Evolutionary conservation across 1,140 invertebrate genomes (phyloP), one percentile per base, ranked within the genome.

Genomic region (Catajapyx aquilonaris): DNA sequence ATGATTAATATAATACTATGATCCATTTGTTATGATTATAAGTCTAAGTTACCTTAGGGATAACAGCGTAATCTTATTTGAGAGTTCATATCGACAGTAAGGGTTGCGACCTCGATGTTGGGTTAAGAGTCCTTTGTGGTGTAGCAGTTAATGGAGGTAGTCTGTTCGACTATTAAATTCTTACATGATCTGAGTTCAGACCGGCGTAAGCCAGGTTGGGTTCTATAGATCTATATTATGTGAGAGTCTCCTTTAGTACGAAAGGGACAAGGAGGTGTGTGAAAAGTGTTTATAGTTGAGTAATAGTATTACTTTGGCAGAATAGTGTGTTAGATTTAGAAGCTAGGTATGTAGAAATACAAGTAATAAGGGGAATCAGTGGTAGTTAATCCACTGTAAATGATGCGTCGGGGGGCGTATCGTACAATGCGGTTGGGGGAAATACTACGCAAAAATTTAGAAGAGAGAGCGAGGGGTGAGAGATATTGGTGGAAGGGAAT

Each of bases 161-260:
- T 75, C 69, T 76, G 71, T 76, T 76, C 71, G 69, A 73, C 68
- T 62, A 63, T 74, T 71, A 65, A 73, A 69, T 60, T 65, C 58
- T 70, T 73, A 75, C 72, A 73, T 74, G 69, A 75, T 73, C 65
- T 76, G 70, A 75, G 71, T 75, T 72, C 61, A 72, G 57, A 72
- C 64, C 67, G 69, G 66, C 55, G 68, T 71, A 52, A 73, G 65
- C 68, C 69, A 75, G 71, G 66, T 75, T 64, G 66, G 71, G 69
- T 75, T 75, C 64, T 75, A 73, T n/a, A n/a, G n/a, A n/a, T n/a
- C n/a, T 71, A 65, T 68, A 61, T 65, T 59, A 51, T 48, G 43
- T 44, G 47, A 40, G 53, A 46, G 44, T 50, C 56, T 59, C 57
- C 59, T 62, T 62, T 71, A 66, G 66, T 73, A 72, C 68, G 65